Evolutionary conservation across 2,888 invertebrate species (phyloP).

Genomic region (Tenthredo amoena): DNA sequence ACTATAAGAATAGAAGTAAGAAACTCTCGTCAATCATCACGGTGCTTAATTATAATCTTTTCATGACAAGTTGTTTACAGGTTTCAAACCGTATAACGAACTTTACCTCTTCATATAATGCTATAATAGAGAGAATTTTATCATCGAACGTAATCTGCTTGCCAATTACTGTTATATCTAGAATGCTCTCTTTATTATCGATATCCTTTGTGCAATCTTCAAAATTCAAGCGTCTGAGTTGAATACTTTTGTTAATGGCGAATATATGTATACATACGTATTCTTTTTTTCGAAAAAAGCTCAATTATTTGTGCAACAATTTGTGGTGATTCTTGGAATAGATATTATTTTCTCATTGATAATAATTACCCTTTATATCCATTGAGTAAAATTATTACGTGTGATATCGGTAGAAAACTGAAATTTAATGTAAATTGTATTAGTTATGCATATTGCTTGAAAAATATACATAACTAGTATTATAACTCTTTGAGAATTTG

Average conservation of each 20-base stretch:
- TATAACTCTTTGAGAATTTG: neutral
- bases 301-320: neutral
- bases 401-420: neutral
- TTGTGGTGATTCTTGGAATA: neutral
- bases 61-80: neutral
- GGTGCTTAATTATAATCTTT: constrained; percentile 45
- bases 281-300: neutral
- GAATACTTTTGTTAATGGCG: neutral
- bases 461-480: constrained; percentile 54
- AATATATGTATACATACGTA: neutral
- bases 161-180: neutral
- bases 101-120: neutral
- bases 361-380: neutral
- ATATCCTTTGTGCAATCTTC: constrained; percentile 3
- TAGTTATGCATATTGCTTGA: constrained; percentile 45
- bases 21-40: constrained; percentile 24
- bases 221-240: neutral
- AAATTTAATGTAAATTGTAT: constrained; percentile 22
- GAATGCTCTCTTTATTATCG: neutral
- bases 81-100: neutral
- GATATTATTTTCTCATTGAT: neutral
- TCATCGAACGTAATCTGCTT: neutral
- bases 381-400: neutral
- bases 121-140: neutral
- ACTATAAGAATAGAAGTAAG: constrained; percentile 61